Percentiles rank a stretch among this genome's conserved stretches.
Conservation (phyloP, 2,113 vertebrate species). For the Benthochromis sp. region DNA sequence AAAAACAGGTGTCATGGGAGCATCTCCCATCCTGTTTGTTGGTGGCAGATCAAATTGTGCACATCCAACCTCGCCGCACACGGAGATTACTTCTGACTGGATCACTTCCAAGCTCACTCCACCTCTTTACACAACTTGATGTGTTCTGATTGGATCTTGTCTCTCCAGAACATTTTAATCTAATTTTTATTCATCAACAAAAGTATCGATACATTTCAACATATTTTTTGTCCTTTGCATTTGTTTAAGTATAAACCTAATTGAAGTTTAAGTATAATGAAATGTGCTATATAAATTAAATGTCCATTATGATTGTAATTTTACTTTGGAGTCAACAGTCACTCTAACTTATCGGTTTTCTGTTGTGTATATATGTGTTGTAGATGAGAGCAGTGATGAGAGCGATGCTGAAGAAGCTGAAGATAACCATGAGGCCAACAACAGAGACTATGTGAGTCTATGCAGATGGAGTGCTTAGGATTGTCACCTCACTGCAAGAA, state of each 20-base stretch:
- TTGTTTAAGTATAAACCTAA: neutral
- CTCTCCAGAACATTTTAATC: neutral
- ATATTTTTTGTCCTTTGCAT: neutral
- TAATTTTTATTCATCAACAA: neutral
- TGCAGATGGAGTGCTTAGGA: neutral
- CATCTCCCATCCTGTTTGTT: neutral
- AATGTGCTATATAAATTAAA: neutral
- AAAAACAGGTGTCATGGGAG: neutral
- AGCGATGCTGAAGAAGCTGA: slow-evolving; percentile 32
- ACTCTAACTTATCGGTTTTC: neutral
- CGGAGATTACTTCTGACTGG: neutral
- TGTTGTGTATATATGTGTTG: neutral
- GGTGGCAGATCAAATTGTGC: neutral
- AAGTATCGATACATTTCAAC: neutral
- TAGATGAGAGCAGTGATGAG: slow-evolving; percentile 18
- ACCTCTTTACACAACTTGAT: neutral
- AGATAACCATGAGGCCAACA: neutral
- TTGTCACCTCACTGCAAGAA: neutral
- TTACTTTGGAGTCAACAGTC: neutral
- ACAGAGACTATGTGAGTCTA: slow-evolving; percentile 32
- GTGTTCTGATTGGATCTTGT: neutral
- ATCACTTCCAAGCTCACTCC: neutral
- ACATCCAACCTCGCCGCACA: neutral
- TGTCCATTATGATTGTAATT: neutral
- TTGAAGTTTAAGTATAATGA: neutral